These are phyloP conservation scores for Ciconia boyciana DNA, from an alignment of 2,113 vertebrate genomes.

Conservation along the genomic window DNA sequence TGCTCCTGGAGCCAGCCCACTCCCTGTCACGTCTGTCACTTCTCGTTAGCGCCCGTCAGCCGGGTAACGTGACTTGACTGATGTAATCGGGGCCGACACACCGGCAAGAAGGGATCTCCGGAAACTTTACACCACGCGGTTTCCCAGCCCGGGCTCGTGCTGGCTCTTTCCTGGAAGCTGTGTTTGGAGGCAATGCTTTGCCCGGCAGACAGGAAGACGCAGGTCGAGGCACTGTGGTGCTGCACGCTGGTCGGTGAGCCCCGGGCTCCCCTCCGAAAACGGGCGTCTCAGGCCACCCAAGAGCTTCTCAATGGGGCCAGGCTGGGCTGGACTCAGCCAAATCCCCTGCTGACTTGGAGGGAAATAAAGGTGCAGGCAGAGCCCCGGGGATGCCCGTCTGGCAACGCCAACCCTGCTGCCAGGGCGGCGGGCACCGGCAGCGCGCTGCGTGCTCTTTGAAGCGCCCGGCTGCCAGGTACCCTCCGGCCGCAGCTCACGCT, in stretches of 20 bases:
- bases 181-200: neutral
- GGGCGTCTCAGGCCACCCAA: rapidly evolving
- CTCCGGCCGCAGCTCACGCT: neutral
- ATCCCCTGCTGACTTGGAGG: neutral
- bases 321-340: neutral
- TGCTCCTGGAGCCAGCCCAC: neutral
- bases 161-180: neutral
- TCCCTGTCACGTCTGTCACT: constrained; percentile 54
- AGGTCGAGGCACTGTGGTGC: rapidly evolving
- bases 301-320: neutral
- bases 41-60: constrained; percentile 29
- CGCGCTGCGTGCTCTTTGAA: neutral
- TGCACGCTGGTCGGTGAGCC: rapidly evolving
- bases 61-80: constrained; percentile 4
- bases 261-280: rapidly evolving
- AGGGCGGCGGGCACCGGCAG: neutral
- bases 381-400: neutral
- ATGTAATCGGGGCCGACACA: constrained; percentile 10
- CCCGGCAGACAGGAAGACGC: rapidly evolving
- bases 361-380: neutral
- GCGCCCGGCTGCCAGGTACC: neutral
- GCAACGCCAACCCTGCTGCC: neutral
- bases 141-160: neutral
- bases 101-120: neutral
- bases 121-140: neutral